A percentile compares a stretch with the other conserved stretches of the same genome.
Evolutionary conservation across 2,888 invertebrate genomes (phyloP).

Genomic region (Megalurothrips usitatus): DNA sequence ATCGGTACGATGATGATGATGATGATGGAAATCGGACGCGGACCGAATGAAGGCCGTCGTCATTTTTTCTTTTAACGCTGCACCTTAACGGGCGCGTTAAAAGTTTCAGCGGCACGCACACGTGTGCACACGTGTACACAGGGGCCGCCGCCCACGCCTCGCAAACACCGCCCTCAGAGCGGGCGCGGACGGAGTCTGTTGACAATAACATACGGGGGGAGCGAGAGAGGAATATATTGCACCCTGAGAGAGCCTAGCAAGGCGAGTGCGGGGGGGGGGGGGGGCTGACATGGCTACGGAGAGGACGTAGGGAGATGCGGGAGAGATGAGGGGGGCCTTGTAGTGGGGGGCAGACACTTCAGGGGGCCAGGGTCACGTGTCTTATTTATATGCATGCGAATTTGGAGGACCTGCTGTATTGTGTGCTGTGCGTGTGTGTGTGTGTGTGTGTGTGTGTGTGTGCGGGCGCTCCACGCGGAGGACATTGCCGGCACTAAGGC

Average conservation of each 20-base stretch:
- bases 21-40: too few species aligned
- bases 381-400: constrained; percentile 21
- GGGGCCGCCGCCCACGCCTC: too few species aligned
- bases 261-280: not conserved
- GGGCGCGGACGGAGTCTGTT: not conserved
- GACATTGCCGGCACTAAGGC: not conserved
- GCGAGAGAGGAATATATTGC: constrained; percentile 17
- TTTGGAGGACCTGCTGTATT: not conserved
- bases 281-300: not conserved
- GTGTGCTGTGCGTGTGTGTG: not conserved
- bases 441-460: not conserved
- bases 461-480: not conserved
- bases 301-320: not conserved
- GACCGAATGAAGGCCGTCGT: too few species aligned
- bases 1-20: too few species aligned
- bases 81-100: too few species aligned
- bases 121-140: too few species aligned
- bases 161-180: too few species aligned
- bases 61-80: too few species aligned
- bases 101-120: too few species aligned
- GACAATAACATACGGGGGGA: constrained; percentile 10
- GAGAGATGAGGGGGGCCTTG: not conserved
- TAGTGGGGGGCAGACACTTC: not conserved
- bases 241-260: not conserved
- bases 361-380: not conserved